Percentiles rank a stretch among this genome's conserved stretches.
Conservation (phyloP, 2,113 vertebrate species). For the Aspiorhynchus laticeps region DNA sequence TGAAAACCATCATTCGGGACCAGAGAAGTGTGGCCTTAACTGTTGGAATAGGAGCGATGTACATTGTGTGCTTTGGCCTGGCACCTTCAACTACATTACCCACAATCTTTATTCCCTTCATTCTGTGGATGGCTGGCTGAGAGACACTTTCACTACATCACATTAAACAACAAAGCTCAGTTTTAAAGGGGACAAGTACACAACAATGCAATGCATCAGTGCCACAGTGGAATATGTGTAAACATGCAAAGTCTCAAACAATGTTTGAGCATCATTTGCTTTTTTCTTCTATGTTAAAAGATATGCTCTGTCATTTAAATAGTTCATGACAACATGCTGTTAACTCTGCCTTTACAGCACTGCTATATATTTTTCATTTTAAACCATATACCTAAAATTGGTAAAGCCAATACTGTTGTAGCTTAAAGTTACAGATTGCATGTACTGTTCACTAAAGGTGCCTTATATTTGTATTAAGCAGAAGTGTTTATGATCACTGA, state of each 20-base stretch:
- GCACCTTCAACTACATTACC: constrained; percentile 83
- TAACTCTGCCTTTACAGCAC: neutral
- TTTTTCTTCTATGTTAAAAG: neutral
- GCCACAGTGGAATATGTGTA: constrained; percentile 49
- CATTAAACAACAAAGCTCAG: neutral
- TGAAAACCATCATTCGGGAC: constrained; percentile 91
- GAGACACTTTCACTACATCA: neutral
- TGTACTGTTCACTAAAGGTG: neutral
- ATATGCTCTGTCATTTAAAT: neutral
- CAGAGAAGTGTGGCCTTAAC: constrained; percentile 85
- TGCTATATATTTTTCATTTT: neutral
- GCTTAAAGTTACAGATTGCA: neutral
- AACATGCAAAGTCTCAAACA: neutral
- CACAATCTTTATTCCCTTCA: constrained; percentile 86
- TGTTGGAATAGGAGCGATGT: constrained; percentile 79
- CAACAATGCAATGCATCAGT: constrained; percentile 23
- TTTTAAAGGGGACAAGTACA: constrained; percentile 41
- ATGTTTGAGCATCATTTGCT: neutral
- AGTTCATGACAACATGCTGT: neutral
- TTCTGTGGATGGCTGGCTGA: constrained; percentile 92
- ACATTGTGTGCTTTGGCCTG: constrained; percentile 82
- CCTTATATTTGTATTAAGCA: neutral
- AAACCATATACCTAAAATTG: neutral
- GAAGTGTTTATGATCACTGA: neutral
- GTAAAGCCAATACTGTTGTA: neutral